A percentile compares a stretch with the other conserved stretches of the same genome.
Conservation (phyloP, 2,113 vertebrate species). For the Mobula birostris region DNA sequence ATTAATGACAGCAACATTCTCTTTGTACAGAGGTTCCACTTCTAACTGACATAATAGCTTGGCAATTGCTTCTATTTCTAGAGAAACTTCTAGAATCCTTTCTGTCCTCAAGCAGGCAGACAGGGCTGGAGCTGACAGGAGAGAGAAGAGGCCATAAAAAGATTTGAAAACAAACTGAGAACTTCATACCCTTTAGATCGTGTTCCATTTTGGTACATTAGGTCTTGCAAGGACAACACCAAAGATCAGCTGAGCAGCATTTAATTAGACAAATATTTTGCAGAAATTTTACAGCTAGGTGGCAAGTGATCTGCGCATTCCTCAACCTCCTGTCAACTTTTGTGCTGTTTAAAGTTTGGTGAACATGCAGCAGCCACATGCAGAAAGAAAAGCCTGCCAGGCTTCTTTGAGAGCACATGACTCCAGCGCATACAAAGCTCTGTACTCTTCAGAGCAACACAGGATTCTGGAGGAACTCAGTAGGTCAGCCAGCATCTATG, state of each 20-base stretch:
- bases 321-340: not conserved
- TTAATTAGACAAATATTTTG: conserved; percentile 19
- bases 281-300: not conserved
- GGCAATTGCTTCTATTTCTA: no score
- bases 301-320: not conserved
- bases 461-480: no score
- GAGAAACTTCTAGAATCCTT: not conserved
- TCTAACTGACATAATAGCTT: not conserved
- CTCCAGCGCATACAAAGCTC: not conserved
- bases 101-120: not conserved
- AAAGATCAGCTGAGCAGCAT: not conserved
- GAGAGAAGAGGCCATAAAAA: not conserved
- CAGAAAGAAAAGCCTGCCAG: not conserved
- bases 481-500: no score
- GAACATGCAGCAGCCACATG: not conserved
- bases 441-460: no score
- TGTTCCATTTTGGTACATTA: not conserved
- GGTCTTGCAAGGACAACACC: not conserved
- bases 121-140: not conserved
- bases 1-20: no score
- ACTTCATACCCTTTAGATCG: not conserved
- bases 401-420: not conserved
- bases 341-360: not conserved
- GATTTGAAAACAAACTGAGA: not conserved
- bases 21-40: not conserved